phyloP scores from a whole-genome alignment of 1,140 invertebrate genomes.

The Pseudomyrmex concolor region DNA sequence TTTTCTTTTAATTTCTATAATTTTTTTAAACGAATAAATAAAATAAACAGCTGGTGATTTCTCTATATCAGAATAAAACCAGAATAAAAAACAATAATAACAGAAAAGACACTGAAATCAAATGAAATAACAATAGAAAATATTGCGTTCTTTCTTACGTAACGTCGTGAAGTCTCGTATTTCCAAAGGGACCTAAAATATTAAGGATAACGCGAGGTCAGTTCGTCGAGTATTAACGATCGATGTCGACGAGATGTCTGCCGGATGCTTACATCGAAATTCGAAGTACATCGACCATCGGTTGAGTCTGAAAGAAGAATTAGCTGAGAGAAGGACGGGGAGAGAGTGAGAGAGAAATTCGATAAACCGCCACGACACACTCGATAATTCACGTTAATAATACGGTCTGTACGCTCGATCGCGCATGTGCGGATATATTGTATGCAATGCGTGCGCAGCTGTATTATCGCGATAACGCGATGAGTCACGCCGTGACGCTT shows the following conservation, averaged over 20 bases:
- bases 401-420: slow-evolving; percentile 53
- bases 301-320: not conserved
- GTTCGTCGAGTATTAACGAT: slow-evolving; percentile 70
- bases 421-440: slow-evolving; percentile 43
- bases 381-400: slow-evolving; percentile 61
- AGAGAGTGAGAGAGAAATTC: slow-evolving; percentile 43
- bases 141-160: slow-evolving; percentile 3
- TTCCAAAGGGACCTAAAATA: slow-evolving; percentile 64
- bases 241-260: slow-evolving; percentile 72
- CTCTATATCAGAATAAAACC: too few relatives aligned
- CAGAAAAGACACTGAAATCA: not conserved
- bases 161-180: slow-evolving; percentile 44
- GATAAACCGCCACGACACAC: slow-evolving; percentile 48
- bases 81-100: slow-evolving; percentile 7
- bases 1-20: too few relatives aligned
- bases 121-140: not conserved
- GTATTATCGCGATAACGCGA: slow-evolving; percentile 54
- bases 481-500: slow-evolving; percentile 67
- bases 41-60: too few relatives aligned
- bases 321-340: not conserved
- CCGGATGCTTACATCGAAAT: slow-evolving; percentile 70
- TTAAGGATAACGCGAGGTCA: slow-evolving; percentile 72
- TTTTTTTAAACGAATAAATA: too few relatives aligned
- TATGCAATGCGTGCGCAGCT: slow-evolving; percentile 31
- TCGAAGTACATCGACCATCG: slow-evolving; percentile 49